Evolutionary conservation across 2,888 invertebrate genomes (phyloP), one percentile per base, ranked within the genome.

Genomic region (Amphipyra berbera): DNA sequence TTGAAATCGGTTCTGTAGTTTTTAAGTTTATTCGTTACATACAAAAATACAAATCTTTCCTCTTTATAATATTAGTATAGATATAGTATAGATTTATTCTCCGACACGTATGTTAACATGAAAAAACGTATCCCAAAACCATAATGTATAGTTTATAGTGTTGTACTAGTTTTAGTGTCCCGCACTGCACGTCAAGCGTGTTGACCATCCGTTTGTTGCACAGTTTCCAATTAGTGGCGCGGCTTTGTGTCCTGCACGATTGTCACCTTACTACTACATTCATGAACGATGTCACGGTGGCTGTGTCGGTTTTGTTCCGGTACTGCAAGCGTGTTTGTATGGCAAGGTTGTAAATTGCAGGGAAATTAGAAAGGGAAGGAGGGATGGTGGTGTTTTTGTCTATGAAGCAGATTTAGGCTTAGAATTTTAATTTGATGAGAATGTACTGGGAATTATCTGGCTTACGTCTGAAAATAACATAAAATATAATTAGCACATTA

Each of bases 151-250:
- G 13, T 9, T 13, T 8, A 61, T 30, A 42, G 45, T n/a, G 5
- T 14, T 35, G 10, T 44, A 10, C 38, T 6, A 57, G 1, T 61
- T 35, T 38, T 47, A 14, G 15, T 79, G 82, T 69, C 80, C 69
- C 0, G 35, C 58, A 81, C 59, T 86, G 81, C 73, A 83, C 61
- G 70, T 78, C 78, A 76, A 67, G 69, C 63, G 55, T 78, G 85
- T 84, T 88, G 88, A 86, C 87, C 88, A 82, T 80, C 83, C 82
- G 84, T 82, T 83, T 76, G 77, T 75, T 79, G 81, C 76, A 81
- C 84, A 85, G 88, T 86, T 87, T 87, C 90, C 91, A 92, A 92
- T 91, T 92, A 92, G 90, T 78, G 82, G 70, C 58, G 63, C 66
- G 70, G 87, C 86, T 87, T 90, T 89, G 86, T 87, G 74, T 82